phyloP scores from a whole-genome alignment of 2,797 vertebrate genomes.

The Coregonus suidteri region DNA sequence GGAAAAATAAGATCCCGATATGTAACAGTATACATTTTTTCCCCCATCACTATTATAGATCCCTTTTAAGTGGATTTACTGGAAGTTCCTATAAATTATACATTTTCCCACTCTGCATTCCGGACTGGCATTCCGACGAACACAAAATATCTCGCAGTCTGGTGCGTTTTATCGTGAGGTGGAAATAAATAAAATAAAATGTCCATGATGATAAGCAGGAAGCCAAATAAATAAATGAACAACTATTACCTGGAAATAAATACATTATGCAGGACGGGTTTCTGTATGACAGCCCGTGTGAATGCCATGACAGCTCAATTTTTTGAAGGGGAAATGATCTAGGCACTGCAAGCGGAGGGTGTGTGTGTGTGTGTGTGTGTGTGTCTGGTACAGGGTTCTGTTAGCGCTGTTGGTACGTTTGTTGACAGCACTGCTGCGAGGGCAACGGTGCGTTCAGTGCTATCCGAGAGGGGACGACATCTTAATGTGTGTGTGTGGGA shows the following conservation, averaged over 20 bases:
- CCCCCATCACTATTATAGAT: too few relatives aligned
- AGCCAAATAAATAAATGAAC: slow-evolving; percentile 44
- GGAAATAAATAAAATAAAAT: slow-evolving; percentile 42
- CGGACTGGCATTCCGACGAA: slow-evolving; percentile 48
- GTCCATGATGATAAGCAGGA: slow-evolving; percentile 17
- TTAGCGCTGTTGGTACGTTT: slow-evolving; percentile 23
- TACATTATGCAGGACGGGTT: background rate
- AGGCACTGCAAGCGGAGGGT: slow-evolving; percentile 10
- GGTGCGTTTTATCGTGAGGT: slow-evolving; percentile 9
- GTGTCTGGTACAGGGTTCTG: slow-evolving; percentile 5
- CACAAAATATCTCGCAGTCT: slow-evolving; percentile 35
- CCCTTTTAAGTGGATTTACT: slow-evolving; percentile 20
- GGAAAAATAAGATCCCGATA: too few relatives aligned
- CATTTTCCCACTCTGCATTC: slow-evolving; percentile 17
- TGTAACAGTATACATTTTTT: too few relatives aligned
- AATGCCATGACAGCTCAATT: slow-evolving; percentile 26
- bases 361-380: background rate
- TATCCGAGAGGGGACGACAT: background rate
- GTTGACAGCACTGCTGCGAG: slow-evolving; percentile 27
- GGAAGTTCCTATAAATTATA: slow-evolving; percentile 31
- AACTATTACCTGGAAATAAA: slow-evolving; percentile 38
- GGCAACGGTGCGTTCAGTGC: slow-evolving; percentile 10
- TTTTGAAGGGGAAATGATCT: slow-evolving; percentile 9
- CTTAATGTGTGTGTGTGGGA: slow-evolving; percentile 5
- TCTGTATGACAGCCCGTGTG: slow-evolving; percentile 24